Base-by-base conservation (phyloP, 2,113 vertebrate species). In the Microtus richardsoni region DNA sequence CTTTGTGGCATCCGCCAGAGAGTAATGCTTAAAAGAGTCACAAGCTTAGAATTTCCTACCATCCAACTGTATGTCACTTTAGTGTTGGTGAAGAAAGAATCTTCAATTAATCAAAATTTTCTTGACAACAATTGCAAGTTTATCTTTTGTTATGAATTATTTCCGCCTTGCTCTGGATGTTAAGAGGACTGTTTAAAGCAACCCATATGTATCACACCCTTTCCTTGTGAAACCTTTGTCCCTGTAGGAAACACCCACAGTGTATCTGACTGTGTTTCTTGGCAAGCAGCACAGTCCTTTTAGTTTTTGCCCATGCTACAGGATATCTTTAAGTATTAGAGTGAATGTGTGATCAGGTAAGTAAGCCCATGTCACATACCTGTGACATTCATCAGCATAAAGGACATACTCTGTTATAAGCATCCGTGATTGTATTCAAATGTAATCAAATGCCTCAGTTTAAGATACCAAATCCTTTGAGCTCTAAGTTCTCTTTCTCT, bases 311-410 rank as follows among this genome's bases (percentile, higher is more conserved):
- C 39, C 4, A 88, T 95, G 88, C 79, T 66, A 0, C 64, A 96
- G 73, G 54, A 39, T 97, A 95, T 96, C 94, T 94, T 75, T 90
- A 92, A 95, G 79, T 94, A 93, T 96, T 94, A 94, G 85, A 98
- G 88, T 96, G 95, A 98, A 95, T 96, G 89, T 95, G 92, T 93
- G 97, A 90, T 98, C 98, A 98, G 97, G 97, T 98, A 97, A 0
- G 0, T 93, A 97, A 98, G 95, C 95, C 83, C 83, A 47, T 92
- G 96, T 97, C 98, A 97, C 83, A 93, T 91, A 96, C 49, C 96
- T 97, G 97, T 90, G 98, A 97, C 98, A 98, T 97, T 97, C 64
- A 97, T 97, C 97, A 88, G 66, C 97, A 98, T 97, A 98, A 98
- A 98, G 95, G 98, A 98, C 98, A 93, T 96, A 98, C 96, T 96